Percentiles rank a stretch among this genome's conserved stretches.
Evolutionary conservation across 2,797 vertebrate species (phyloP).

Genomic region (Carcharodon carcharias): DNA sequence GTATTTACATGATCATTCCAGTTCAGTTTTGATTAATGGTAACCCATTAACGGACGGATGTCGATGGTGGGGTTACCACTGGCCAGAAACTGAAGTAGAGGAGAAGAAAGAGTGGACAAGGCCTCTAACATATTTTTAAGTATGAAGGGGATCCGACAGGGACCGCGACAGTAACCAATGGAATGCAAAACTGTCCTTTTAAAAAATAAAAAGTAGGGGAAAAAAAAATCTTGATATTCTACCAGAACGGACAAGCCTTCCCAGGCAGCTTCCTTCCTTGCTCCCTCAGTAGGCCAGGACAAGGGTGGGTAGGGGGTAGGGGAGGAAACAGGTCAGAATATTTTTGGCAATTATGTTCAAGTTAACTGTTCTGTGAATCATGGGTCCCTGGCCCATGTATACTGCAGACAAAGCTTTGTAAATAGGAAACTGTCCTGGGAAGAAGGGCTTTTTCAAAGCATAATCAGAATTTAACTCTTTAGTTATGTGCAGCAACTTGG

Average conservation of each 20-base stretch:
- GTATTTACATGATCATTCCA: too few relatives aligned
- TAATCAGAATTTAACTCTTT: constrained; percentile 21
- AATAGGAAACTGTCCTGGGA: constrained; percentile 19
- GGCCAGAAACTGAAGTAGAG: too few relatives aligned
- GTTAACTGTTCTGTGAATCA: constrained; percentile 4
- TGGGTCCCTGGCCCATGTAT: not conserved
- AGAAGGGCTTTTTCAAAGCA: not conserved
- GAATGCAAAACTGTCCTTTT: not conserved
- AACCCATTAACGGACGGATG: too few relatives aligned
- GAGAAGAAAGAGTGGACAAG: too few relatives aligned
- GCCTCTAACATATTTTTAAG: too few relatives aligned
- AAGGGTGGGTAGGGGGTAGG: constrained; percentile 9
- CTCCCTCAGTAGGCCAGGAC: not conserved
- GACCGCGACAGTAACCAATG: too few relatives aligned
- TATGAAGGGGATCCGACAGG: too few relatives aligned
- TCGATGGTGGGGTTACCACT: too few relatives aligned
- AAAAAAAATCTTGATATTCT: constrained; percentile 21
- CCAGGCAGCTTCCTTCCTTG: constrained; percentile 21
- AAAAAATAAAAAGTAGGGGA: not conserved
- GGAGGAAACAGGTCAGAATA: constrained; percentile 9
- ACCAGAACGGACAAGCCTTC: constrained; percentile 30
- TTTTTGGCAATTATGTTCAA: constrained; percentile 21
- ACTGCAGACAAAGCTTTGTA: not conserved
- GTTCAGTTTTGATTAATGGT: too few relatives aligned
- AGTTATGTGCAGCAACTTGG: not conserved